These are phyloP conservation scores for Anas platyrhynchos DNA, from an alignment of 2,113 vertebrate genomes.

Conservation along the genomic window DNA sequence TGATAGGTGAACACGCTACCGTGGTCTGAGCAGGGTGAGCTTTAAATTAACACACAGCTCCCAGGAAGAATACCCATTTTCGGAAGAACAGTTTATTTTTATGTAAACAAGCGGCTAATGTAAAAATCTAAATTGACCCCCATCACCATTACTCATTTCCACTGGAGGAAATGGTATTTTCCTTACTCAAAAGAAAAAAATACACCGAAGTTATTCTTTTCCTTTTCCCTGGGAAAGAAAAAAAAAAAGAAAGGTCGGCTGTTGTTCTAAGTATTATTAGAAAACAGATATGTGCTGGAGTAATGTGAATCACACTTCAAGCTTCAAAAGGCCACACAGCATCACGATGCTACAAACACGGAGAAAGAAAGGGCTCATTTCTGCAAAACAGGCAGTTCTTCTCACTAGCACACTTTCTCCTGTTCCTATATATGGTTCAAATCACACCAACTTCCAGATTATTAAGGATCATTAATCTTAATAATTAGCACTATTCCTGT, in stretches of 20 bases:
- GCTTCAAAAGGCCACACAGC: not conserved
- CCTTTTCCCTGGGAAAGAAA: not conserved
- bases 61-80: not conserved
- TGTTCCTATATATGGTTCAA: not conserved
- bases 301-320: not conserved
- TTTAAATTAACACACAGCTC: not conserved
- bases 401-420: not conserved
- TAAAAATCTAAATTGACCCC: not conserved
- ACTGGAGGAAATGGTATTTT: slow-evolving; percentile 18
- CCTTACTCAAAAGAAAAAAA: not conserved
- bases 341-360: not conserved
- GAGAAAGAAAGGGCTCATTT: not conserved
- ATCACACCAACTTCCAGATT: not conserved
- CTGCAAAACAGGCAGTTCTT: not conserved
- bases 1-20: fast-evolving
- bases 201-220: not conserved
- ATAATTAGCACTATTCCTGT: not conserved
- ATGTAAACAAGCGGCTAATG: not conserved
- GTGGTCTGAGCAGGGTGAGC: not conserved
- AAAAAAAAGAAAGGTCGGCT: not conserved
- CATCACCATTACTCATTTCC: slow-evolving; percentile 42
- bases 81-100: not conserved
- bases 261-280: not conserved
- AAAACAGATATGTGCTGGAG: not conserved
- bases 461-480: not conserved